Base-by-base conservation (phyloP, 2,797 vertebrate genomes). In the Vespertilio murinus region DNA sequence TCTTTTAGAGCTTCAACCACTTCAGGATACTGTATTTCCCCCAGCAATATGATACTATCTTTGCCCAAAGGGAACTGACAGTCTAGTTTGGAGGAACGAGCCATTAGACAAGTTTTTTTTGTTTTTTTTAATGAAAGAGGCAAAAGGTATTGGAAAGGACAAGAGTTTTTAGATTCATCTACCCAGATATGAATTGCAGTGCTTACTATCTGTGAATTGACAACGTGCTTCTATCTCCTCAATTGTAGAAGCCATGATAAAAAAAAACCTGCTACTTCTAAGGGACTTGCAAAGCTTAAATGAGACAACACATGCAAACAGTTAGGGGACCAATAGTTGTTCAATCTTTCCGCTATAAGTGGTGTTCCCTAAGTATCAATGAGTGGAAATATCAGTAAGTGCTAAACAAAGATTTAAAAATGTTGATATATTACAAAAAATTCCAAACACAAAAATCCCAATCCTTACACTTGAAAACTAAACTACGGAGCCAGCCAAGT, bases 161-260 rank as follows among this genome's bases (percentile, higher is more conserved):
- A 40, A 86, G 11, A 20, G 13, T 56, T 95, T 95, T 93, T 30
- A 90, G 45, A 93, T 13, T 85, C 13, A 77, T 35, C 61, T 59
- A 65, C 22, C 23, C 42, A 71, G 18, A 23, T 35, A 23, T 8
- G 5, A 91, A 92, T 92, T 67, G 79, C 61, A 95, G 14, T 40
- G 42, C 45, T 59, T 65, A 75, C 23, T 33, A 87, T 42, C 47
- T 67, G 35, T 94, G 38, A 70, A 87, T 33, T 92, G 16, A 78
- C 42, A 94, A 88, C 22, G 80, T 30, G 87, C n/a, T 69, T 64
- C 79, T 54, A n/a, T 71, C 79, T 95, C 25, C 30, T 95, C 40
- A 77, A 14, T 54, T 70, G 20, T 73, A 85, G 28, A 86, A 71
- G 45, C 56, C 22, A 78, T 64, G 18, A 84, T 47, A 77, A 95